phyloP scores from a whole-genome alignment of 2,113 vertebrate species.

The Upupa epops region DNA sequence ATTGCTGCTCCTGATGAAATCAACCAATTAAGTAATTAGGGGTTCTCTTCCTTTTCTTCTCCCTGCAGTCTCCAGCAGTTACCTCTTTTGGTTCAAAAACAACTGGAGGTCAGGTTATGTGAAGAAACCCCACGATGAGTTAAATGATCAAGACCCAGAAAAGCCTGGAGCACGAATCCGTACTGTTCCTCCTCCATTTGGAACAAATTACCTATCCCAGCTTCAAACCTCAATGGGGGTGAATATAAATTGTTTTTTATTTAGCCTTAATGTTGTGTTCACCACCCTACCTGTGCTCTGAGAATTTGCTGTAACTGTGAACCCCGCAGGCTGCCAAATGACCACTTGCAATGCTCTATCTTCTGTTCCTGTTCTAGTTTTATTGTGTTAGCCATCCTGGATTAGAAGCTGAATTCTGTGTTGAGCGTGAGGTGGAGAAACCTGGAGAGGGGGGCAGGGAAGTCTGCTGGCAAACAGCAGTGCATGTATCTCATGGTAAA shows the following conservation, averaged over 20 bases:
- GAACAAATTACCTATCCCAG: slow-evolving; percentile 46
- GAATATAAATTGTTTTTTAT: slow-evolving; percentile 52
- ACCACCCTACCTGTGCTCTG: background rate
- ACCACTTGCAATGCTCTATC: slow-evolving; percentile 1
- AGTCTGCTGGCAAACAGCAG: background rate
- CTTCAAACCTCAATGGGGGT: slow-evolving; percentile 40
- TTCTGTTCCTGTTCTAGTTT: background rate
- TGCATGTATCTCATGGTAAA: background rate
- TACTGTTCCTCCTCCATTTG: slow-evolving; percentile 16
- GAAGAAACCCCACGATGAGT: background rate
- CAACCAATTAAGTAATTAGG: background rate
- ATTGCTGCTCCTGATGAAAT: background rate
- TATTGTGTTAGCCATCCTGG: background rate
- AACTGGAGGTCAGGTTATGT: slow-evolving; percentile 47
- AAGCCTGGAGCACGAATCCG: background rate
- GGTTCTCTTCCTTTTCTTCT: background rate
- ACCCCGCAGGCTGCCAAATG: slow-evolving; percentile 22
- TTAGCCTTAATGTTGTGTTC: slow-evolving; percentile 41
- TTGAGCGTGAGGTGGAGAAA: background rate
- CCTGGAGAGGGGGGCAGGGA: background rate
- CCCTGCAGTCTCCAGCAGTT: background rate
- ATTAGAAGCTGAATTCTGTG: background rate
- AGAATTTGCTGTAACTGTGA: slow-evolving; percentile 19
- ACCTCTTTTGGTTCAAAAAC: slow-evolving; percentile 4
- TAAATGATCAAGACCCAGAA: slow-evolving; percentile 45